Evolutionary conservation across 2,113 vertebrate species (phyloP).

Genomic region (Callaeas wilsoni): DNA sequence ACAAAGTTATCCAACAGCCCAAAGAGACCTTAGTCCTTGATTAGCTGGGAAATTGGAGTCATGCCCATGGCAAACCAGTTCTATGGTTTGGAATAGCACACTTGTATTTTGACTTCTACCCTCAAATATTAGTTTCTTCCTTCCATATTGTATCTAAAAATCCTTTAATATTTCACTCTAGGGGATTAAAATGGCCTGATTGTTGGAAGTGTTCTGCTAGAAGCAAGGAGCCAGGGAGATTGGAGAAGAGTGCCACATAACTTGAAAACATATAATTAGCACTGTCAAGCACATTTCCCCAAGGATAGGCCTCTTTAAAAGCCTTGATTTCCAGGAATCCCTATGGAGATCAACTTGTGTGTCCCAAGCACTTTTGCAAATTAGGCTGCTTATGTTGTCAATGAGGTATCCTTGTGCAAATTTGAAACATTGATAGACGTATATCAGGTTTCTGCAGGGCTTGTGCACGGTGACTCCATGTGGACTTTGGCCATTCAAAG

Average conservation of each 20-base stretch:
- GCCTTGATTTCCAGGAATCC: neutral
- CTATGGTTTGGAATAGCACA: neutral
- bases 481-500: neutral
- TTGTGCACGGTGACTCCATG: neutral
- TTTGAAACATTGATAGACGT: neutral
- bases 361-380: neutral
- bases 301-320: neutral
- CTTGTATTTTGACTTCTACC: neutral
- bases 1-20: neutral
- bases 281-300: neutral
- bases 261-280: neutral
- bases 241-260: neutral
- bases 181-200: neutral
- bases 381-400: neutral
- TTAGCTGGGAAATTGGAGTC: neutral
- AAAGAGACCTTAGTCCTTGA: neutral
- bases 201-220: neutral
- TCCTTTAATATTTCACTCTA: neutral
- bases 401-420: neutral
- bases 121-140: neutral
- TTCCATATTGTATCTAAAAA: neutral
- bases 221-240: neutral
- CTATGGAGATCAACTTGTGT: neutral
- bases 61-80: neutral
- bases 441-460: neutral